phyloP scores from a whole-genome alignment of 2,113 vertebrate species.

The Callocephalon fimbriatum region DNA sequence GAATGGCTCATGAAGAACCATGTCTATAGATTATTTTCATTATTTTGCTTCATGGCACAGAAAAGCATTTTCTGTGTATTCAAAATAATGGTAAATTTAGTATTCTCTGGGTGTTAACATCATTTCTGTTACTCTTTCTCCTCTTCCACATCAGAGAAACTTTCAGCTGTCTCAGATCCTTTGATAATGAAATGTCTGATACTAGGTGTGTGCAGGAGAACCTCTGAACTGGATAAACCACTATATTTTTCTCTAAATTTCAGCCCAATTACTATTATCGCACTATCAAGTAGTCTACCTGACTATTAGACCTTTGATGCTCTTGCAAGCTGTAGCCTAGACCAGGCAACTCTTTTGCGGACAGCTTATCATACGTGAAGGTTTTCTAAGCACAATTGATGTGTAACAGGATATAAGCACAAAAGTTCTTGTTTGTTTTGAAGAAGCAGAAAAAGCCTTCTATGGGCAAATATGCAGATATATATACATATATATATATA shows the following conservation, averaged over 20 bases:
- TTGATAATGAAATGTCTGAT: constrained; percentile 49
- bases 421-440: background rate
- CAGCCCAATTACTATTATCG: constrained; percentile 79
- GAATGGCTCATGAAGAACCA: background rate
- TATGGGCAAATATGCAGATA: background rate
- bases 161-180: constrained; percentile 10
- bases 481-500: background rate
- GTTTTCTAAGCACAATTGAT: background rate
- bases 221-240: constrained; percentile 64
- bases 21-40: constrained; percentile 22
- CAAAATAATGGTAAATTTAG: constrained; percentile 40
- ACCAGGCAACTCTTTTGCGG: constrained; percentile 1
- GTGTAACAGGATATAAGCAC: background rate
- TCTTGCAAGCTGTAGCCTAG: constrained; percentile 38
- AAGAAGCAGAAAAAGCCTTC: background rate
- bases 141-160: constrained; percentile 33
- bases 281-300: constrained; percentile 66
- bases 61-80: constrained; percentile 25
- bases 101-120: constrained; percentile 37
- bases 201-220: constrained; percentile 50
- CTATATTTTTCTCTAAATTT: constrained; percentile 69
- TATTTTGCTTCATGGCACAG: constrained; percentile 31
- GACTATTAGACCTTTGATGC: constrained; percentile 72
- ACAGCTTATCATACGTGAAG: background rate
- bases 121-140: constrained; percentile 23